Evolutionary conservation across 53 echinoderm and acorn worm genomes (phyloP).

Genomic region (Arbacia lixula): DNA sequence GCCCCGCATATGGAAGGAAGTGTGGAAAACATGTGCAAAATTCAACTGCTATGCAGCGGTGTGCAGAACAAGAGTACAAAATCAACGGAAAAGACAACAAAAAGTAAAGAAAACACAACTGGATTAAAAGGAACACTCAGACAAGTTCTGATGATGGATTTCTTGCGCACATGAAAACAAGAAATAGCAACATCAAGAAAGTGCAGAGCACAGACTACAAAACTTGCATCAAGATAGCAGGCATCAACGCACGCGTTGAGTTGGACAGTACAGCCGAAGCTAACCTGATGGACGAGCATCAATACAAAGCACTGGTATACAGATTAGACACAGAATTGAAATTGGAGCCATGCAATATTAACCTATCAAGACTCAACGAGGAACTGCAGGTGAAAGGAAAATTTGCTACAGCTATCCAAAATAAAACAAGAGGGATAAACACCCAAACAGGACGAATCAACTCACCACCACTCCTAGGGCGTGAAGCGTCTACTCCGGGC

Average conservation of each 20-base stretch:
- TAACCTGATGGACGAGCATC: constrained; percentile 69
- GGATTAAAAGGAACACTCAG: not conserved
- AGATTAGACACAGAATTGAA: constrained; percentile 9
- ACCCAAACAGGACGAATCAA: constrained; percentile 57
- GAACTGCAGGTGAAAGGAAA: constrained; percentile 55
- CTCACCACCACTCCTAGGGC: constrained; percentile 55
- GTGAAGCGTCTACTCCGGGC: constrained; percentile 6
- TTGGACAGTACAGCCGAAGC: constrained; percentile 58
- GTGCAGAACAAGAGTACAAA: not conserved
- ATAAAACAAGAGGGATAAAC: constrained; percentile 43
- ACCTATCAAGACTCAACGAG: constrained; percentile 47
- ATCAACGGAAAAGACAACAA: constrained; percentile 15
- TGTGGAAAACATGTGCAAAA: constrained; percentile 13
- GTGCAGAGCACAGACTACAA: not conserved
- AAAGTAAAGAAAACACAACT: constrained; percentile 24
- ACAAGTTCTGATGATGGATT: constrained; percentile 42
- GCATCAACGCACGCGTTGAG: constrained; percentile 46
- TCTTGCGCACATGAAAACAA: constrained; percentile 9
- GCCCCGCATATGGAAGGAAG: constrained; percentile 19
- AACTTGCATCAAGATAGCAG: constrained; percentile 42
- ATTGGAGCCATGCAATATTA: constrained; percentile 26
- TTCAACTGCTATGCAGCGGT: constrained; percentile 13
- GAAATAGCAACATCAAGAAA: not conserved
- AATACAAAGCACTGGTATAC: constrained; percentile 57
- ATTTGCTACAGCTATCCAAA: constrained; percentile 39